These are phyloP conservation scores for Homarus americanus DNA, from an alignment of 1,140 invertebrate species.

Conservation along the genomic window DNA sequence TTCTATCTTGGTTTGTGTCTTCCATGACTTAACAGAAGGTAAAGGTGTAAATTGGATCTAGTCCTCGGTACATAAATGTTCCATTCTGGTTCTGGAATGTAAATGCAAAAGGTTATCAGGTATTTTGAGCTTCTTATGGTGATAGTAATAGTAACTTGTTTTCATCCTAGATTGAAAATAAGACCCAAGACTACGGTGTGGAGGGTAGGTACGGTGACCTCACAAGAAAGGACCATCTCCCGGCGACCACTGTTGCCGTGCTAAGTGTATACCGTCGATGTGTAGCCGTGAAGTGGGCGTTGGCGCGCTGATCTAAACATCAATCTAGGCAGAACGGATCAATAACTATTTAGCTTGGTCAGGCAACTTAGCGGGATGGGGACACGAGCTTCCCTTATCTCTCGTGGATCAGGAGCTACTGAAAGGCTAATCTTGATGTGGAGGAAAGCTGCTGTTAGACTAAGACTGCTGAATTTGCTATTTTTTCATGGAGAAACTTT, in stretches of 20 bases:
- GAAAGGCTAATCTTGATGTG: neutral
- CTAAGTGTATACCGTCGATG: neutral
- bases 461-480: neutral
- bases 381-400: neutral
- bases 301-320: neutral
- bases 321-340: neutral
- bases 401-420: neutral
- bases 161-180: constrained; percentile 6
- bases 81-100: constrained; percentile 23
- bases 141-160: neutral
- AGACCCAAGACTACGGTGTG: neutral
- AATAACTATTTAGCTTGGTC: constrained; percentile 24
- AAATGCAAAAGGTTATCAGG: constrained; percentile 33
- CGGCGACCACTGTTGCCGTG: neutral
- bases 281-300: neutral
- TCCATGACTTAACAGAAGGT: constrained; percentile 49
- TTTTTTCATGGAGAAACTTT: constrained; percentile 13
- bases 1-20: constrained; percentile 41
- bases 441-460: neutral
- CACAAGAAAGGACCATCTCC: neutral
- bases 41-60: constrained; percentile 32
- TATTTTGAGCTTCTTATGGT: constrained; percentile 24
- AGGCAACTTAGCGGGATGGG: neutral
- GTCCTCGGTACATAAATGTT: constrained; percentile 47
- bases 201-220: neutral